Evolutionary conservation across 30 jellyfish, hydroid and myxozoan genomes (phyloP), one percentile per base, ranked within the genome.

Genomic region (Turritopsis rubra): DNA sequence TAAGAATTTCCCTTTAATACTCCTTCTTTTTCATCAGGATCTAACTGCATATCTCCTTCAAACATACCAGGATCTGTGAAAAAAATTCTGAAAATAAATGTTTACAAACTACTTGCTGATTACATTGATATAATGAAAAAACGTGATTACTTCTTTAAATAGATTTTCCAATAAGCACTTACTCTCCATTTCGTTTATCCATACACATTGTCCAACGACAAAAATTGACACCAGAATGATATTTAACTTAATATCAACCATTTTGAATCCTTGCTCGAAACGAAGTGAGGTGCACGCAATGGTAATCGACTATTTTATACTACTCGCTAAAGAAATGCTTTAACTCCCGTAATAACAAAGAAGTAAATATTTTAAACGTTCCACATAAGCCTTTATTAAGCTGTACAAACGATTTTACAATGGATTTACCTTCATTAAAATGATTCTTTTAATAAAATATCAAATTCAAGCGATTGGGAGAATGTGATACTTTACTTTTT

Each of bases 1-100:
- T 28, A 77, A 22, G 85, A 19, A 5, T 29, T n/a, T 21, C 73
- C 71, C 1, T 77, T 77, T 19, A 60, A 21, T 77, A 77, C 1
- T 24, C 73, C 85, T 27, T 68, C 77, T 27, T 19, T 9, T 27
- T 68, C 77, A 27, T 68, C 77, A n/a, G 77, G 77, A 68, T 68
- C 77, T 22, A 68, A 68, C 28, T n/a, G 31, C 77, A 68, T 68
- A 68, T 68, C 77, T 7, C 77, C 77, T 27, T 68, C 77, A 68
- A 68, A 68, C 28, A 68, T 27, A 19, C 77, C 77, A 68, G 77
- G 77, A 27, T 68, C 77, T 68, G 19, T n/a, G n/a, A n/a, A n/a
- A n/a, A n/a, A n/a, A n/a, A n/a, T n/a, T n/a, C n/a, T n/a, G n/a
- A n/a, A n/a, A n/a, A n/a, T n/a, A n/a, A n/a, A n/a, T n/a, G n/a